These are phyloP conservation scores for Drosophila subquinaria DNA, from an alignment of 2,888 invertebrate genomes.

Conservation along the genomic window DNA sequence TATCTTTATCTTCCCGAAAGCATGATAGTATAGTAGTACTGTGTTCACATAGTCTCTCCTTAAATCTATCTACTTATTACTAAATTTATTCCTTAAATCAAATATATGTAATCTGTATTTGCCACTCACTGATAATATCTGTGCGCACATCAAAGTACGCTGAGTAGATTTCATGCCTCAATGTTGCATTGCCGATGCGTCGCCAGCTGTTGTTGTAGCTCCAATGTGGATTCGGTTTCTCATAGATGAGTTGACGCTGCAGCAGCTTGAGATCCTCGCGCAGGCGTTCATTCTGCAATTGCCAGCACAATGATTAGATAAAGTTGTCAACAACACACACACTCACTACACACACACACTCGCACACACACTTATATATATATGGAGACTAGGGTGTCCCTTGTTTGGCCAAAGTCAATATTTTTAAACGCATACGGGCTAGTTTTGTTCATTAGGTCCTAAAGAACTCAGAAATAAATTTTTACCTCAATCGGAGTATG, in stretches of 20 bases:
- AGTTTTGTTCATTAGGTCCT: no score
- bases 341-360: constrained; percentile 6
- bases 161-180: constrained; percentile 84
- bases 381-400: constrained; percentile 69
- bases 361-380: neutral
- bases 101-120: neutral
- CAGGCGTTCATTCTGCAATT: constrained; percentile 74
- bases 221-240: constrained; percentile 79
- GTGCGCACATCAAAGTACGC: constrained; percentile 85
- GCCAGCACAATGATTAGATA: neutral
- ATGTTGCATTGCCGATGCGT: constrained; percentile 74
- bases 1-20: neutral
- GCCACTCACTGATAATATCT: constrained; percentile 71
- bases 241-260: constrained; percentile 73
- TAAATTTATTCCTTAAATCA: neutral
- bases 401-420: no score
- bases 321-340: neutral
- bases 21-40: no score
- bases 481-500: no score
- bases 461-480: no score
- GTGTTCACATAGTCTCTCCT: neutral
- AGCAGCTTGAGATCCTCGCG: constrained; percentile 73
- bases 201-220: constrained; percentile 83
- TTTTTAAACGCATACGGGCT: no score
- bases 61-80: no score